Evolutionary conservation across 2,888 invertebrate species (phyloP).

Genomic region (Sicus ferrugineus): DNA sequence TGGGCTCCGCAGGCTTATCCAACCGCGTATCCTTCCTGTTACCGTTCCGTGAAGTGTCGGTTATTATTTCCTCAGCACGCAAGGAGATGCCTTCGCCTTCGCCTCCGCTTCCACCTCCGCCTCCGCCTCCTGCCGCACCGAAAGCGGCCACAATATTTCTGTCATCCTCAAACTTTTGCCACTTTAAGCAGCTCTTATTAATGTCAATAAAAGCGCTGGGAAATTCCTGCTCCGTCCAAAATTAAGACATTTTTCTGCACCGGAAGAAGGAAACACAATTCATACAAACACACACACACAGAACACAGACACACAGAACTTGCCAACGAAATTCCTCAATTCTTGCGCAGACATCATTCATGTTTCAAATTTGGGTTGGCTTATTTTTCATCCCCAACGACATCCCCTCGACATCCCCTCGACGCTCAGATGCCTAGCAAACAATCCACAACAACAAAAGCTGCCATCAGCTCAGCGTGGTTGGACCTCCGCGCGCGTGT

Average conservation of each 20-base stretch:
- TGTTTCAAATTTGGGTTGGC: background rate
- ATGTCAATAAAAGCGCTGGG: conserved; percentile 3
- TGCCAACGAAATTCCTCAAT: background rate
- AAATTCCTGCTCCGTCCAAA: background rate
- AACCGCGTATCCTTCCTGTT: background rate
- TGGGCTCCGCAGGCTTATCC: too few species aligned
- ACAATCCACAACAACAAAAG: background rate
- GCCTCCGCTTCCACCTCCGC: background rate
- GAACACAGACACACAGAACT: background rate
- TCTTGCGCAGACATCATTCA: background rate
- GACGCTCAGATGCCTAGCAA: too few species aligned
- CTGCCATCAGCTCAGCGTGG: background rate
- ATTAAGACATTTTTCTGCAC: background rate
- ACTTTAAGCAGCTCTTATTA: background rate
- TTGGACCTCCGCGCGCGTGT: background rate
- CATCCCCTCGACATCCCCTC: background rate
- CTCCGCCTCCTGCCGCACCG: too few species aligned
- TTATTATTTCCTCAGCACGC: background rate
- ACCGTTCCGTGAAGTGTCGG: background rate
- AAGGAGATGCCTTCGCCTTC: background rate
- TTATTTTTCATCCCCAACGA: background rate
- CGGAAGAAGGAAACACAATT: background rate
- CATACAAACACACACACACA: too few species aligned
- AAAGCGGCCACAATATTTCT: too few species aligned
- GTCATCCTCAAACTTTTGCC: background rate